Conservation (phyloP, 2,888 invertebrate species). For the Chymomyza fuscimana region DNA sequence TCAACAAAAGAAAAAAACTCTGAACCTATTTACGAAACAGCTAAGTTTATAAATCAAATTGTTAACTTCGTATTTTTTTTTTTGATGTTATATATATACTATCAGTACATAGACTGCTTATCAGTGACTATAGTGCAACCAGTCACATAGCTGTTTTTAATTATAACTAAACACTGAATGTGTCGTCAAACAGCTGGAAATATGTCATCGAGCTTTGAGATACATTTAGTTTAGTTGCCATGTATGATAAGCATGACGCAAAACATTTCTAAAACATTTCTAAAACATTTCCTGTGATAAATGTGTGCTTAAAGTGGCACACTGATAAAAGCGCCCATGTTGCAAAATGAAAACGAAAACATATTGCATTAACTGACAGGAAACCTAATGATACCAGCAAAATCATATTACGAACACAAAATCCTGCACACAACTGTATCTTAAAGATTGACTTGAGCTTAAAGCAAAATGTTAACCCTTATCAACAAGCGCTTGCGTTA, state of each 20-base stretch:
- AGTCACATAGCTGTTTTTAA: constrained; percentile 30
- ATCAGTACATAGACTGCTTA: not conserved
- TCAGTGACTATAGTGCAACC: not conserved
- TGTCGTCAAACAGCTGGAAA: constrained; percentile 26
- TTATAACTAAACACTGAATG: constrained; percentile 38
- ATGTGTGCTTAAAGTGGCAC: not conserved
- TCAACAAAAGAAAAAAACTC: too few relatives aligned
- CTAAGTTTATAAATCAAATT: constrained; percentile 38
- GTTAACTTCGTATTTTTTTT: constrained; percentile 1
- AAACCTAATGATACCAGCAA: constrained; percentile 9
- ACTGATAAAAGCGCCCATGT: constrained; percentile 39
- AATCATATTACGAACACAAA: not conserved
- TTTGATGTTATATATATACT: too few relatives aligned
- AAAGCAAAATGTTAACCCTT: not conserved
- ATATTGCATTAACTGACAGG: constrained; percentile 23
- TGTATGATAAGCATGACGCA: constrained; percentile 39
- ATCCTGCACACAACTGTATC: not conserved
- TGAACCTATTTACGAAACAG: constrained; percentile 12
- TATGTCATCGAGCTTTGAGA: constrained; percentile 26
- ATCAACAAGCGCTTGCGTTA: not conserved
- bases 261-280: constrained; percentile 48
- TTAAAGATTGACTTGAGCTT: constrained; percentile 1
- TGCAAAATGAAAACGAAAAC: constrained; percentile 29
- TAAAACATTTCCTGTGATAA: constrained; percentile 50
- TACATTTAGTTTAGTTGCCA: not conserved